Percentiles rank a stretch among this genome's conserved stretches.
phyloP scores from a whole-genome alignment of 2,888 invertebrate species.

The Acanthopleura granulata region DNA sequence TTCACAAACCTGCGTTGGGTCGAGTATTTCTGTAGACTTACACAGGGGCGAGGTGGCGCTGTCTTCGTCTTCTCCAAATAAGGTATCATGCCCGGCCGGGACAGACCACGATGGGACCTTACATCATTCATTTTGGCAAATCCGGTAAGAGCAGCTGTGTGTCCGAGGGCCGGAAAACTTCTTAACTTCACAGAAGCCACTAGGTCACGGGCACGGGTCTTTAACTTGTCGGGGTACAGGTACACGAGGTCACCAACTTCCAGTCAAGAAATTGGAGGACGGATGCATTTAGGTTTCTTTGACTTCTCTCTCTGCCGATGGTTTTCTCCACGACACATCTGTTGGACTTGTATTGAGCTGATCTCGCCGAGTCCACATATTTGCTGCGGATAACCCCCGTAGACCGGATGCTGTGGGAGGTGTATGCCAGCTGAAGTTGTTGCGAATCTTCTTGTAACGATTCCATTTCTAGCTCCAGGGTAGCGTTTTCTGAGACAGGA shows the following conservation, averaged over 20 bases:
- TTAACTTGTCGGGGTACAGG: slow-evolving; percentile 32
- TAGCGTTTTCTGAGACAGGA: slow-evolving; percentile 45
- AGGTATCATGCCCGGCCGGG: too few relatives aligned
- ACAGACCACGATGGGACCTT: not conserved
- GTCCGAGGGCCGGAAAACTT: slow-evolving; percentile 35
- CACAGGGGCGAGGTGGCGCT: too few relatives aligned
- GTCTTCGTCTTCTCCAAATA: too few relatives aligned
- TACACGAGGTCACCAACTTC: slow-evolving; percentile 35
- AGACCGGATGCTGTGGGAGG: slow-evolving; percentile 31
- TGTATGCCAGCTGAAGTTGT: slow-evolving; percentile 19
- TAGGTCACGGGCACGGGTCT: slow-evolving; percentile 29
- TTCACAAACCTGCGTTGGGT: too few relatives aligned
- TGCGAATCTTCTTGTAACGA: slow-evolving; percentile 35
- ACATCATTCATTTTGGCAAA: slow-evolving; percentile 34
- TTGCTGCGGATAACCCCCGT: slow-evolving; percentile 27
- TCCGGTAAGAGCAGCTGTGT: slow-evolving; percentile 30
- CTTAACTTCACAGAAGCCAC: slow-evolving; percentile 27
- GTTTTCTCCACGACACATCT: slow-evolving; percentile 28
- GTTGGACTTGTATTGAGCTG: slow-evolving; percentile 25
- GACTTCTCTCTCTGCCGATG: slow-evolving; percentile 34
- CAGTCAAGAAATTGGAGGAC: not conserved
- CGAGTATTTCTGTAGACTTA: too few relatives aligned
- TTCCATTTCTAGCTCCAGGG: slow-evolving; percentile 42
- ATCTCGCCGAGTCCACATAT: slow-evolving; percentile 20
- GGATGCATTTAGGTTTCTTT: slow-evolving; percentile 24